These are phyloP conservation scores for Taeniopygia guttata DNA, from an alignment of 2,797 vertebrate genomes.

Conservation along the genomic window DNA sequence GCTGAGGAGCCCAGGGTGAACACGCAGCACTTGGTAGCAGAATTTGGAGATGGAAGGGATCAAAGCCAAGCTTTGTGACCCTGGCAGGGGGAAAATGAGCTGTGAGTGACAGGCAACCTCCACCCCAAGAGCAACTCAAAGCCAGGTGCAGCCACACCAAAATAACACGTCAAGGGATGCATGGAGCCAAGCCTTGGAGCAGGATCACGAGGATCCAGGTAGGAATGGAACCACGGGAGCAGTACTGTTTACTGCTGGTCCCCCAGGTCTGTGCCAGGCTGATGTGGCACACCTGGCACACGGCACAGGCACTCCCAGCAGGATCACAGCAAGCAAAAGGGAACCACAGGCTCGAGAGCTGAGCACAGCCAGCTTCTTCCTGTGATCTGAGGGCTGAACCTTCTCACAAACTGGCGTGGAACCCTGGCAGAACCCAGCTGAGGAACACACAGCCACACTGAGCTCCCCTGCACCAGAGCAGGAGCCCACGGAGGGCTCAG, in stretches of 20 bases:
- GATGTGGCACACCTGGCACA: not conserved
- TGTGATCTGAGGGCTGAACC: not conserved
- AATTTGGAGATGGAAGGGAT: not conserved
- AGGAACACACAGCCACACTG: accelerated
- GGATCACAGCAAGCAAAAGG: not conserved
- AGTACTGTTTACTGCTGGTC: not conserved
- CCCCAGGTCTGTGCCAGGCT: not conserved
- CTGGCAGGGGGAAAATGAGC: not conserved
- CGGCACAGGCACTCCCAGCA: not conserved
- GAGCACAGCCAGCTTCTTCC: not conserved
- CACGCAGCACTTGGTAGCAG: not conserved
- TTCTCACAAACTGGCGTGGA: accelerated
- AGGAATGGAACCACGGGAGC: accelerated
- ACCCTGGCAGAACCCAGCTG: not conserved
- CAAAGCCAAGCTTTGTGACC: not conserved
- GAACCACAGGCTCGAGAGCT: accelerated
- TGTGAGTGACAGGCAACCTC: not conserved
- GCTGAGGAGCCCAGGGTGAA: not conserved
- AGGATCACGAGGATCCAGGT: not conserved
- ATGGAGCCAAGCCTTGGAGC: not conserved
- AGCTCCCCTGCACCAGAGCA: accelerated
- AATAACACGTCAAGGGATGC: accelerated
- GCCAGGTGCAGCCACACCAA: not conserved
- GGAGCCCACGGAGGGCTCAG: accelerated
- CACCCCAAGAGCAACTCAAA: not conserved